A percentile compares a stretch with the other conserved stretches of the same genome.
These are phyloP conservation scores for Salminus brasiliensis DNA, from an alignment of 2,113 vertebrate genomes.

Conservation along the genomic window DNA sequence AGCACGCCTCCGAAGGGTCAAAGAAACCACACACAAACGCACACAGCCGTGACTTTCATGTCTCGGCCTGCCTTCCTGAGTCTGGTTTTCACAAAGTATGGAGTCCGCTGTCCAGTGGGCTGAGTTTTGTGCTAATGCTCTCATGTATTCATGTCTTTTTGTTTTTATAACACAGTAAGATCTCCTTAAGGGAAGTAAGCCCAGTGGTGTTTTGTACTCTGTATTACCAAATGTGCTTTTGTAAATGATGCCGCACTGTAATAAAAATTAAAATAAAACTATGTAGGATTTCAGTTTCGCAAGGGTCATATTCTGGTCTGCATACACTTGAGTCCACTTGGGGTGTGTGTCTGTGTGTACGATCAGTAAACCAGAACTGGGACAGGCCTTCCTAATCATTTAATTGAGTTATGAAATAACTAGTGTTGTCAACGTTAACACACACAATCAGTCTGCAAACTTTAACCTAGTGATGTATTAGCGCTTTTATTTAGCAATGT, in stretches of 20 bases:
- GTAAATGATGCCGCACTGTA: constrained; percentile 40
- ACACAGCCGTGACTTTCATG: not conserved
- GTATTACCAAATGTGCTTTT: constrained; percentile 21
- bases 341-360: not conserved
- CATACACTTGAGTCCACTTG: not conserved
- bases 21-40: not conserved
- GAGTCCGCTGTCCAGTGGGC: not conserved
- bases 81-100: constrained; percentile 13
- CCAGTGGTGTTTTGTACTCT: constrained; percentile 48
- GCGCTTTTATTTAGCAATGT: too few species aligned
- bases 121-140: constrained; percentile 10
- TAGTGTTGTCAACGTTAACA: too few species aligned
- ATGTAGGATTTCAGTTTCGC: not conserved
- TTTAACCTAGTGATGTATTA: too few species aligned
- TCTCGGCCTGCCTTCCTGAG: not conserved
- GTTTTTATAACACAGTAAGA: constrained; percentile 1
- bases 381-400: too few species aligned
- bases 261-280: constrained; percentile 36
- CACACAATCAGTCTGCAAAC: too few species aligned
- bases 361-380: not conserved
- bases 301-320: not conserved
- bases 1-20: not conserved
- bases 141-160: not conserved
- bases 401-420: too few species aligned
- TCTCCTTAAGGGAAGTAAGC: constrained; percentile 11